Evolutionary conservation across 2,888 invertebrate genomes (phyloP), one percentile per base, ranked within the genome.

Genomic region (Ctena decussata): DNA sequence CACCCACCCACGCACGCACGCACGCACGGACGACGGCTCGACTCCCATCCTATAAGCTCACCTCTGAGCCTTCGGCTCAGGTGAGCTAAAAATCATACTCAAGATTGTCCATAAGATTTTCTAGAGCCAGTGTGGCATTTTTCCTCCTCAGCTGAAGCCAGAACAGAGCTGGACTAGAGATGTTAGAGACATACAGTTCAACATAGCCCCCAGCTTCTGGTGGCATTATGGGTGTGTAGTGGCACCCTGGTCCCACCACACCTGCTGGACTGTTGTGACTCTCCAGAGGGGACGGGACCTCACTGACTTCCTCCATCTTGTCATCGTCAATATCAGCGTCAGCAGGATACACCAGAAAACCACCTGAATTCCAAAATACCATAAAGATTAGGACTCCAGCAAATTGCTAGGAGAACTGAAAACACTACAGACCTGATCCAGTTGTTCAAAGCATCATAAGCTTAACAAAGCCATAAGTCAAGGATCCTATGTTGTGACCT

Each of bases 91-190:
- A 41, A 15, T 91, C 94, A 90, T 89, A 93, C 94, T 93, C 94
- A 60, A 94, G 76, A 2, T 84, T 77, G 80, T 94, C 93, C 94
- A 94, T 94, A 0, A 94, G 85, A 27, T 89, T 85, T 69, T 94
- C 94, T 27, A 94, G 89, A 3, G 92, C 93, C 2, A 89, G 27
- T 0, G 93, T 90, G 8, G 91, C 92, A 18, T 84, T 71, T 44
- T 85, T 86, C 0, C 92, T 91, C 39, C 93, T 84, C 15, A 94
- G 77, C 86, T 93, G 93, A 2, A 94, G 79, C 94, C 94, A 94
- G 90, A 94, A 94, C 32, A 91, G 70, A 24, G 87, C 90, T 0
- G 94, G 94, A 39, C 83, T 90, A 44, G 89, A 80, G 11, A 94
- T 88, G 77, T 93, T 92, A 37, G 94, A 92, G 35, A 94, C 93